phyloP scores from a whole-genome alignment of 2,113 vertebrate species.

The Hylia prasina region DNA sequence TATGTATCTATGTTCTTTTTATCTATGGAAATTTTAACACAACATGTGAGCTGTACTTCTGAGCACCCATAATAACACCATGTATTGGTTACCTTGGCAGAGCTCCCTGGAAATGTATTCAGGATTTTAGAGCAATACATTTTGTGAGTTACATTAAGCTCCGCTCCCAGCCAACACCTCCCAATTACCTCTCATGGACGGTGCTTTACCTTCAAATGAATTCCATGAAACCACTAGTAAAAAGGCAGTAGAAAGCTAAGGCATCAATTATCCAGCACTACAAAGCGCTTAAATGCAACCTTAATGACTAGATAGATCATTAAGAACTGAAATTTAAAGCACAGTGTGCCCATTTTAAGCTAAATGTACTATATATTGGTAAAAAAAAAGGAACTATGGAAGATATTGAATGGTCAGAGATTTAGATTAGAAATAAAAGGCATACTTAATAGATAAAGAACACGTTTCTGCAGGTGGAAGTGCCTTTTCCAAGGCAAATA shows the following conservation, averaged over 20 bases:
- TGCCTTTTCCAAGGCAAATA: neutral
- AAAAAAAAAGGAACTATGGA: neutral
- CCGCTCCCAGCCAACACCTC: neutral
- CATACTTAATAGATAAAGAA: neutral
- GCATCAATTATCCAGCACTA: conserved; percentile 34
- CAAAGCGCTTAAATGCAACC: conserved; percentile 14
- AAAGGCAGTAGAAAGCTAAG: conserved; percentile 4
- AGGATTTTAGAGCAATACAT: neutral
- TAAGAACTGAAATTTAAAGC: neutral
- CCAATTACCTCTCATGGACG: neutral
- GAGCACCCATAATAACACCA: neutral
- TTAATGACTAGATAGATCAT: neutral
- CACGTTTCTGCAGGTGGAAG: neutral
- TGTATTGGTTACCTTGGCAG: neutral
- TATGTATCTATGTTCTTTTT: neutral
- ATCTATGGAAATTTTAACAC: neutral
- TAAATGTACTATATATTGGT: neutral
- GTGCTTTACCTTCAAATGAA: conserved; percentile 42
- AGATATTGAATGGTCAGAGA: neutral
- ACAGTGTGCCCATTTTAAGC: neutral
- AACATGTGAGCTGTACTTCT: neutral
- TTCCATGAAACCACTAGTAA: neutral
- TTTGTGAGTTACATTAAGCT: neutral
- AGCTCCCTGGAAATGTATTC: neutral
- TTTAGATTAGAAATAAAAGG: neutral